Conservation (phyloP, 2,888 invertebrate genomes). For the Magallana nippona region DNA sequence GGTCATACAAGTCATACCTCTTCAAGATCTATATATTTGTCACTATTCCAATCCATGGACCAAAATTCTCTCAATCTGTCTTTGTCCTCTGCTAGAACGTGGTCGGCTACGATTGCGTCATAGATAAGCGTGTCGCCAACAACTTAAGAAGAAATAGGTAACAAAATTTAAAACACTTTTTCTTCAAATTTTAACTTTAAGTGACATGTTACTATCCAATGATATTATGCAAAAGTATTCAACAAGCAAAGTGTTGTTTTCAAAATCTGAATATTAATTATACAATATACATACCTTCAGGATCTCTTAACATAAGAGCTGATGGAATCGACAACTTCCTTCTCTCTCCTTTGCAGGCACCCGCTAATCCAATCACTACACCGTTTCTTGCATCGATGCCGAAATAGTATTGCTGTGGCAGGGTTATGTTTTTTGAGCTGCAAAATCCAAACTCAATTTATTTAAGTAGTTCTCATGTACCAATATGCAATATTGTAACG, state of each 20-base stretch:
- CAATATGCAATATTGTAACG: too few relatives aligned
- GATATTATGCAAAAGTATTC: too few relatives aligned
- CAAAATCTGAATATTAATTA: too few relatives aligned
- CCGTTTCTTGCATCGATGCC: conserved; percentile 21
- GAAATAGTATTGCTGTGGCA: background rate
- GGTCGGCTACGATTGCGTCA: background rate
- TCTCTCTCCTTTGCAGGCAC: conserved; percentile 44
- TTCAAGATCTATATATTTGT: background rate
- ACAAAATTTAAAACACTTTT: background rate
- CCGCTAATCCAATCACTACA: conserved; percentile 10
- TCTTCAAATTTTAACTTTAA: too few relatives aligned
- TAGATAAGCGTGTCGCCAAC: background rate
- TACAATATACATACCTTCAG: too few relatives aligned
- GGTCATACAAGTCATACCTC: background rate
- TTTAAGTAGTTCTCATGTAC: too few relatives aligned
- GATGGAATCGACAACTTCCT: conserved; percentile 40
- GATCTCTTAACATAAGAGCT: conserved; percentile 25
- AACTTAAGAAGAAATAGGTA: background rate
- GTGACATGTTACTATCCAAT: too few relatives aligned
- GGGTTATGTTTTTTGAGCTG: background rate
- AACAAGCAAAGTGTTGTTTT: too few relatives aligned
- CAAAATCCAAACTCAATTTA: background rate
- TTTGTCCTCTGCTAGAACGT: background rate
- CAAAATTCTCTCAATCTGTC: background rate
- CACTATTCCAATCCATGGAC: background rate